Conservation (phyloP, 2,797 vertebrate genomes). For the Scolopax bukidnonensis region DNA sequence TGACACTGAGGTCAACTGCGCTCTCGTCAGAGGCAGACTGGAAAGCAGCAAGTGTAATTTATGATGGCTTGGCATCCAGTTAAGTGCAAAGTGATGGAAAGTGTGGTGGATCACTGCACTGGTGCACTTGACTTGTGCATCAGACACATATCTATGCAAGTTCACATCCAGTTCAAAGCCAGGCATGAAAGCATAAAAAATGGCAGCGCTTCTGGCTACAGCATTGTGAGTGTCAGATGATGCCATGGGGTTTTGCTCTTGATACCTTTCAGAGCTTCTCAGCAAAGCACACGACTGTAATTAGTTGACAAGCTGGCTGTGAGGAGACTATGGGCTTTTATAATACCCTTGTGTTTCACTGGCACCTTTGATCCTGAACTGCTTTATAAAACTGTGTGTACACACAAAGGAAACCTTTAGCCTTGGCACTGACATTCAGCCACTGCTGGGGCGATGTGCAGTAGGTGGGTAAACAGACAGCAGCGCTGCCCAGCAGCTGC, state of each 20-base stretch:
- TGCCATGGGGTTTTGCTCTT: slow-evolving; percentile 37
- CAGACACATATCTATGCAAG: slow-evolving; percentile 43
- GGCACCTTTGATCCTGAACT: slow-evolving; percentile 38
- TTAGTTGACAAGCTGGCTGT: slow-evolving; percentile 17
- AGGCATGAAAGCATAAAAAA: slow-evolving; percentile 57
- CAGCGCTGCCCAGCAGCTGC: neutral
- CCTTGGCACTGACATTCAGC: neutral
- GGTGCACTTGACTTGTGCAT: slow-evolving; percentile 67
- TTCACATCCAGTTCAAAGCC: slow-evolving; percentile 57
- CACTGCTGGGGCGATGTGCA: neutral
- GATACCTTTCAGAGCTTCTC: slow-evolving; percentile 24
- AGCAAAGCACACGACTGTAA: neutral
- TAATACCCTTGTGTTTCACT: neutral
- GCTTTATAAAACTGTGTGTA: neutral
- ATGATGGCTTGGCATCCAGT: slow-evolving; percentile 58
- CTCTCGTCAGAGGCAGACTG: slow-evolving; percentile 29
- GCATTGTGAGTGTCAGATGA: slow-evolving; percentile 8
- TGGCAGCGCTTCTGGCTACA: neutral
- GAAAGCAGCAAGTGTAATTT: slow-evolving; percentile 68
- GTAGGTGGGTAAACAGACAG: neutral
- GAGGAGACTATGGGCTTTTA: neutral
- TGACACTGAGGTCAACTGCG: neutral
- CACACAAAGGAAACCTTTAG: neutral
- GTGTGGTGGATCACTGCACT: slow-evolving; percentile 63
- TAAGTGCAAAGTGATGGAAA: slow-evolving; percentile 73